Conservation (phyloP, 2,797 vertebrate species). For the Takifugu ocellatus region DNA sequence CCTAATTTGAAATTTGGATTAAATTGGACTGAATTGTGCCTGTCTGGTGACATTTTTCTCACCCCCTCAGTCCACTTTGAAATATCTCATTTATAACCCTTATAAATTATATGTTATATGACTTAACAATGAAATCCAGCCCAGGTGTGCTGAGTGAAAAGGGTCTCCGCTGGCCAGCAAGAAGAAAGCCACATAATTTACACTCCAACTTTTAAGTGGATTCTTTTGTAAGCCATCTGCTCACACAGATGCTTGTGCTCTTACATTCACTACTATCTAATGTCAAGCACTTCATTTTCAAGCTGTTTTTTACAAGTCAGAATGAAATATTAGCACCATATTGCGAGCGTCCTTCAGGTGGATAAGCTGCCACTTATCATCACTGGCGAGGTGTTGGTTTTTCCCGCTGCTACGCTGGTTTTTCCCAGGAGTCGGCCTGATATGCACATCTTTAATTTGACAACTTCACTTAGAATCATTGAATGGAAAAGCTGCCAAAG, state of each 20-base stretch:
- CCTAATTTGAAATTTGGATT: slow-evolving; percentile 65
- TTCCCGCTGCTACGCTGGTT: slow-evolving; percentile 30
- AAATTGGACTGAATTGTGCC: slow-evolving; percentile 52
- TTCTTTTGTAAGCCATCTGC: slow-evolving; percentile 29
- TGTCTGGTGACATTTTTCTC: slow-evolving; percentile 53
- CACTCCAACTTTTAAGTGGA: slow-evolving; percentile 6
- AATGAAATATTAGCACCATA: slow-evolving; percentile 27
- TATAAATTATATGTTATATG: too few species aligned
- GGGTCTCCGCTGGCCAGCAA: neutral
- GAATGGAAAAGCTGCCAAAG: slow-evolving; percentile 22
- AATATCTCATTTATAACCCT: slow-evolving; percentile 29
- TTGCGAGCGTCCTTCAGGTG: slow-evolving; percentile 40
- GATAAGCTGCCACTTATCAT: slow-evolving; percentile 32
- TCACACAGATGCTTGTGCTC: slow-evolving; percentile 26
- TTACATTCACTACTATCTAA: slow-evolving; percentile 21
- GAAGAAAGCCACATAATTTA: neutral
- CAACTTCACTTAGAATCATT: slow-evolving; percentile 47
- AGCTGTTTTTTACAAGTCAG: slow-evolving; percentile 41
- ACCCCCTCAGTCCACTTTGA: slow-evolving; percentile 23
- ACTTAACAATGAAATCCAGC: slow-evolving; percentile 3
- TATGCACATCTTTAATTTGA: slow-evolving; percentile 38
- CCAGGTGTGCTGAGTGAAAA: slow-evolving; percentile 2
- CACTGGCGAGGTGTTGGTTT: slow-evolving; percentile 35
- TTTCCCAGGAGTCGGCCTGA: slow-evolving; percentile 41
- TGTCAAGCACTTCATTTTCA: slow-evolving; percentile 37